These are phyloP conservation scores for Standfussiana lucernea DNA, from an alignment of 2,888 invertebrate genomes.

Conservation along the genomic window DNA sequence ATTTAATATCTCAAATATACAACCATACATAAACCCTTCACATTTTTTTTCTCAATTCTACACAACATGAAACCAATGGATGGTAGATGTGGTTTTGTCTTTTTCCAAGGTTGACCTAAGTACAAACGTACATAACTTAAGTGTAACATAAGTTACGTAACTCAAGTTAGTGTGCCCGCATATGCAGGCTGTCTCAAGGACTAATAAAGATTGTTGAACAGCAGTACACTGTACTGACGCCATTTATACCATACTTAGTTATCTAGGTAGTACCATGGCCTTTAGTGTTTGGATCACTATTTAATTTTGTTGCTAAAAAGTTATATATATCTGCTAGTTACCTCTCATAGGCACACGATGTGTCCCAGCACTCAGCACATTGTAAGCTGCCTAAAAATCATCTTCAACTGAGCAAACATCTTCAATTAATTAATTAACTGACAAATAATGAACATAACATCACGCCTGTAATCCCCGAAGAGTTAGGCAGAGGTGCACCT, in stretches of 20 bases:
- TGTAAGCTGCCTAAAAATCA: background rate
- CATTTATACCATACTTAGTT: background rate
- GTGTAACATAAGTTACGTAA: constrained; percentile 41
- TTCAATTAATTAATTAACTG: background rate
- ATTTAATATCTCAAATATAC: background rate
- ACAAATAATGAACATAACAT: too few species aligned
- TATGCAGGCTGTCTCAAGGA: constrained; percentile 57
- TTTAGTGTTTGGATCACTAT: background rate
- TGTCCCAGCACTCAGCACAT: background rate
- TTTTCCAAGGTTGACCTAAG: constrained; percentile 23
- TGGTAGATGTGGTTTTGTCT: background rate
- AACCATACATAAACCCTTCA: background rate
- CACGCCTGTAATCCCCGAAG: too few species aligned
- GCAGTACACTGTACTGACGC: constrained; percentile 5
- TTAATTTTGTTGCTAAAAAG: background rate
- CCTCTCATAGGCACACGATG: background rate
- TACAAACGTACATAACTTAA: constrained; percentile 29
- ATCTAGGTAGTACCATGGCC: constrained; percentile 8
- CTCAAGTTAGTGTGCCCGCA: constrained; percentile 47
- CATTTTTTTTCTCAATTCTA: background rate
- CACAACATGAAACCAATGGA: background rate
- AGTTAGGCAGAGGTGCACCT: too few species aligned
- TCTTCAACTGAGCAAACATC: background rate
- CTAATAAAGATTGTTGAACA: constrained; percentile 53
- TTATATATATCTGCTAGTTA: background rate